Conservation (phyloP, 1,140 invertebrate genomes). For the Dendroctonus valens region DNA sequence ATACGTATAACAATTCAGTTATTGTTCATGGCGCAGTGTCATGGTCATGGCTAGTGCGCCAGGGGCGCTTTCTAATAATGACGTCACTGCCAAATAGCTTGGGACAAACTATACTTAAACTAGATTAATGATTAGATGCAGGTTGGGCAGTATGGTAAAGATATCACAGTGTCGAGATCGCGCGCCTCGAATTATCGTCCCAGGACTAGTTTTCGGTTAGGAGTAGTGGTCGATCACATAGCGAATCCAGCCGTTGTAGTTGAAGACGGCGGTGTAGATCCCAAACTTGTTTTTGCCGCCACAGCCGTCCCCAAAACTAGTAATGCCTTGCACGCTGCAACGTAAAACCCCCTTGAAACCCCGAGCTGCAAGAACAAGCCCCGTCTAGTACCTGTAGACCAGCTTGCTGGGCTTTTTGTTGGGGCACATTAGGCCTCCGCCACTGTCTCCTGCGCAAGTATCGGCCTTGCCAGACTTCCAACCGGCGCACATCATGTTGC, state of each 20-base stretch:
- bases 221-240: conserved; percentile 56
- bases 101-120: too few relatives aligned
- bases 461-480: conserved; percentile 73
- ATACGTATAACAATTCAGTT: too few relatives aligned
- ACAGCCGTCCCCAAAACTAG: conserved; percentile 93
- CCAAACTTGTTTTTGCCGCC: conserved; percentile 88
- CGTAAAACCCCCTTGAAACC: not conserved
- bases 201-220: conserved; percentile 9
- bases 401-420: conserved; percentile 19
- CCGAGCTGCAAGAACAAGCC: too few relatives aligned
- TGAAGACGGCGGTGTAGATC: conserved; percentile 84
- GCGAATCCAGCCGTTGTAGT: conserved; percentile 84
- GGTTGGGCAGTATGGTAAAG: not conserved
- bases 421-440: conserved; percentile 77
- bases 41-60: too few relatives aligned
- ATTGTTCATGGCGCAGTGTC: too few relatives aligned
- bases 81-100: too few relatives aligned
- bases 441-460: conserved; percentile 88
- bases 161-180: conserved; percentile 1
- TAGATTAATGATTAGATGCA: too few relatives aligned
- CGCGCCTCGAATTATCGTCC: not conserved
- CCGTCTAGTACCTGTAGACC: conserved; percentile 18
- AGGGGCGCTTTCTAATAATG: too few relatives aligned
- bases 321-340: conserved; percentile 79
- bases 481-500: conserved; percentile 89